Conservation (phyloP, 1,140 invertebrate genomes). For the Lutraria rhynchaena region DNA sequence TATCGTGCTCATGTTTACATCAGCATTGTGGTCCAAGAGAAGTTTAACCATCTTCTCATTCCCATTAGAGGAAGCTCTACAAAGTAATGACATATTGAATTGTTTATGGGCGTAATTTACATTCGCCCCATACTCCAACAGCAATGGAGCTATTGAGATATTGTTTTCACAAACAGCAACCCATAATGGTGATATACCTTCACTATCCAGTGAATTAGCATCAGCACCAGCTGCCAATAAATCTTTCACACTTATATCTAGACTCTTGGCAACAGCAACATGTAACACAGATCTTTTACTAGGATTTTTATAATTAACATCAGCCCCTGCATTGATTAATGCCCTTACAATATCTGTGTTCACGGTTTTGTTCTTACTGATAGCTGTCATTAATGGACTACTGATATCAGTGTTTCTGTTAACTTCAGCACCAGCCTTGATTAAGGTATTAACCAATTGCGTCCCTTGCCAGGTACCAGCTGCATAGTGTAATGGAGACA, state of each 20-base stretch:
- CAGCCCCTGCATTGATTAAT: constrained; percentile 68
- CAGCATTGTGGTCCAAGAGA: constrained; percentile 28
- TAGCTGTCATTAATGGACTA: constrained; percentile 64
- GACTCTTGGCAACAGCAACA: constrained; percentile 69
- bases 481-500: constrained; percentile 68
- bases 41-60: constrained; percentile 33
- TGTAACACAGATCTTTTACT: constrained; percentile 64
- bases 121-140: constrained; percentile 47
- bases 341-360: constrained; percentile 63
- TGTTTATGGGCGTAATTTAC: constrained; percentile 33
- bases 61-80: constrained; percentile 14
- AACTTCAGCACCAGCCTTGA: constrained; percentile 69
- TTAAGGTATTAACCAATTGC: constrained; percentile 54
- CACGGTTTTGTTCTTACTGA: constrained; percentile 54
- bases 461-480: constrained; percentile 60
- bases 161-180: constrained; percentile 55
- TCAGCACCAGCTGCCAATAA: constrained; percentile 67
- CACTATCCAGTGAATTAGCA: constrained; percentile 62
- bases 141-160: constrained; percentile 34
- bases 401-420: constrained; percentile 61
- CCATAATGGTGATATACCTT: constrained; percentile 54
- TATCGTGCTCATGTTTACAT: constrained; percentile 30
- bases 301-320: constrained; percentile 61
- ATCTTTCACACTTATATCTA: constrained; percentile 64
- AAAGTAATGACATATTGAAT: constrained; percentile 39